Evolutionary conservation across 2,113 vertebrate species (phyloP), one percentile per base, ranked within the genome.

Genomic region (Semnornis frantzii): DNA sequence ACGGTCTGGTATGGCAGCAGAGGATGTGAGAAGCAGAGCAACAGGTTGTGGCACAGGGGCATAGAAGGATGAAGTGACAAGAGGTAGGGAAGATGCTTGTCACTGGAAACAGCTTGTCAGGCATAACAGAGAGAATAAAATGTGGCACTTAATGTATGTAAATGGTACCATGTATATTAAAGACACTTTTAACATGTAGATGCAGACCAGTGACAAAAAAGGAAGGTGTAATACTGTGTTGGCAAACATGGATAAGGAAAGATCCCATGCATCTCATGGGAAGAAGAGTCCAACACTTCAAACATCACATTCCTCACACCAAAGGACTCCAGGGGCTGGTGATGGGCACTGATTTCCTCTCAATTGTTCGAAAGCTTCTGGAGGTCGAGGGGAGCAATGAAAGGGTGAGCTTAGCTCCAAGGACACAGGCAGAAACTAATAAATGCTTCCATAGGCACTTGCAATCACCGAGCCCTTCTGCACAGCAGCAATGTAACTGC

Each of bases 21-120:
- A 81, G 7, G 11, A 17, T 31, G 48, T 74, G 69, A 66, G 12
- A 70, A 58, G 19, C 1, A 0, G 48, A 63, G 27, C 17, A n/a
- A 52, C 10, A 66, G 42, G 13, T 8, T 39, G 11, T 1, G 1
- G 27, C 1, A 0, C 21, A 63, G 39, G 78, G 52, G 21, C 1
- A 1, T 68, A 39, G 2, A 7, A 11, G 6, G 16, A 15, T 24
- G 11, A 30, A 11, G 7, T n/a, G 11, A 5, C 34, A 54, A 74
- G 46, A 30, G 18, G 5, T 12, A 8, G 23, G 8, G 9, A 34
- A 50, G 11, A 50, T 25, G 5, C 15, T 33, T 62, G 23, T 19
- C 16, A 21, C 62, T 59, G 20, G 21, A 87, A 4, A 57, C 57
- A 19, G 3, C 15, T 72, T 12, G 17, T 25, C n/a, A 9, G 6